Evolutionary conservation across 2,797 vertebrate genomes (phyloP).

Genomic region (Ctenopoma kingsleyae): DNA sequence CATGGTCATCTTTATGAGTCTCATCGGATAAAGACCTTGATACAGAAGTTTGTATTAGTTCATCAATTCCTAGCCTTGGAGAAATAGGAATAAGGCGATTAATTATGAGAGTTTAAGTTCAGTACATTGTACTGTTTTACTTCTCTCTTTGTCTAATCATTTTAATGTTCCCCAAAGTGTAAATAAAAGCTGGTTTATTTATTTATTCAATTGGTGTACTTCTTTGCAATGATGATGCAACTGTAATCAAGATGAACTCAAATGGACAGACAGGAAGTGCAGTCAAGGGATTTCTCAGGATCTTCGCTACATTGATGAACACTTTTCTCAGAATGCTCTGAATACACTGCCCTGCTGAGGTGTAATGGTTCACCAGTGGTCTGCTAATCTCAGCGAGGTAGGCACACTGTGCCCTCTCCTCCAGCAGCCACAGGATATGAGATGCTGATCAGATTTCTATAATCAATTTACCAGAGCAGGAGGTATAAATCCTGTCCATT

Average conservation of each 20-base stretch:
- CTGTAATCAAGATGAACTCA: constrained; percentile 20
- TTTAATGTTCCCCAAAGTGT: constrained; percentile 12
- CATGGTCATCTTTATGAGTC: constrained; percentile 47
- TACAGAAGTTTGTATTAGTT: constrained; percentile 27
- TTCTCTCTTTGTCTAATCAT: constrained; percentile 5
- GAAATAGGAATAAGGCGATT: constrained; percentile 20
- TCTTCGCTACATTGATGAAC: constrained; percentile 57
- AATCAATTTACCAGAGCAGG: constrained; percentile 86
- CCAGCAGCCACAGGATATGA: constrained; percentile 79
- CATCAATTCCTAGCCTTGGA: constrained; percentile 23
- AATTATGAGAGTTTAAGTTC: constrained; percentile 27
- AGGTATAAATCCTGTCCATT: constrained; percentile 85
- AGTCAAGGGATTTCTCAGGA: constrained; percentile 45
- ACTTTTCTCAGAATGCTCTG: constrained; percentile 62
- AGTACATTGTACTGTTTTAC: not conserved
- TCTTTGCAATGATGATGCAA: constrained; percentile 8
- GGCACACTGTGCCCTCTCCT: constrained; percentile 67
- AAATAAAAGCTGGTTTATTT: constrained; percentile 13
- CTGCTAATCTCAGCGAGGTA: constrained; percentile 71
- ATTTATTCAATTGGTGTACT: constrained; percentile 7
- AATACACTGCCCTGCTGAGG: constrained; percentile 66
- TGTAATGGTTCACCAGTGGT: constrained; percentile 68
- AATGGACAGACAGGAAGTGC: constrained; percentile 56
- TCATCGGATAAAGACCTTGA: constrained; percentile 38
- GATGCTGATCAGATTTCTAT: constrained; percentile 85